Base-by-base conservation (phyloP, 53 echinoderm and acorn worm genomes). In the Echinarachnius parma region DNA sequence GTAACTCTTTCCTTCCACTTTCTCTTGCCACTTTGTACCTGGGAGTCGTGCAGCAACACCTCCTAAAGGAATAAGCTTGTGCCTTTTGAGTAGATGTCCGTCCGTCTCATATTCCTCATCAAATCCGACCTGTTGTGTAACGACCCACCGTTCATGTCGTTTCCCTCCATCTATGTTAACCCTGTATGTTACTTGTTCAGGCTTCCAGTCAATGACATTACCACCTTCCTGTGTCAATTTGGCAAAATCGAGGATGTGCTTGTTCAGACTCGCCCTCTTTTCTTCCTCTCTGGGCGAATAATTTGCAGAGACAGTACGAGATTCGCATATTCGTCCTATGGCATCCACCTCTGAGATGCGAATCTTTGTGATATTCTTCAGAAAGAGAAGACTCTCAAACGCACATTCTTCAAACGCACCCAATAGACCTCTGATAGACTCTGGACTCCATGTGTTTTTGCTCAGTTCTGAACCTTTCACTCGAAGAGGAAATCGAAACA, bases 401-500 rank as follows among this genome's bases (percentile, higher is more conserved):
- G 89, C 77, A 34, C 77, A 77, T 11, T 42, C 31, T 52, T 83
- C 66, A 52, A 83, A 77, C 8, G 45, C 48, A 0, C 48, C 1
- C 4, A 76, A 34, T 21, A 76, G 67, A 14, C 26, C 8, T 11
- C 24, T 25, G 27, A 83, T 47, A 0, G 21, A 15, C 2, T 23
- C 13, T 9, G 60, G 46, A 23, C 9, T 24, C 77, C 77, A 77
- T 1, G 34, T 48, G 21, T 66, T 54, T 3, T 20, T 5, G 45
- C 83, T 77, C 29, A 96, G 72, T 9, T 46, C 57, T 7, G 91
- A 91, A 19, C 34, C 24, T 31, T 47, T 39, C 20, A 28, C 33
- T 9, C 96, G 57, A 11, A 96, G 66, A 19, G 96, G 96, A 34
- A 96, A 85, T 18, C 96, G 79, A 53, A 96, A 96, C 46, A 96